Conservation (phyloP, 2,113 vertebrate genomes). For the Pseudorasbora parva region DNA sequence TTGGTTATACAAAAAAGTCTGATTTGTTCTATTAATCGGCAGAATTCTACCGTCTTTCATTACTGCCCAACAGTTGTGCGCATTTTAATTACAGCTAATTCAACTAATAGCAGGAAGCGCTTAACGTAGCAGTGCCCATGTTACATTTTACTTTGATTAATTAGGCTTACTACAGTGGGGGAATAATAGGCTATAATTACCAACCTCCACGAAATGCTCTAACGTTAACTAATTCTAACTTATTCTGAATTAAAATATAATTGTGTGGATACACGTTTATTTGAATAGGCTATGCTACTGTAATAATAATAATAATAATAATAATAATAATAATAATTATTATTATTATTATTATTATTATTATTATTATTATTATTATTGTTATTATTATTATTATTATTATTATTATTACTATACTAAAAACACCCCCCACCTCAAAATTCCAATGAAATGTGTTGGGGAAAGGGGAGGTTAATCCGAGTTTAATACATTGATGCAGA, state of each 20-base stretch:
- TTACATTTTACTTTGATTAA: neutral
- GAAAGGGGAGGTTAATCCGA: constrained; percentile 95
- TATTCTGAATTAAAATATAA: neutral
- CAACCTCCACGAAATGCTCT: neutral
- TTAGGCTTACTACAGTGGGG: neutral
- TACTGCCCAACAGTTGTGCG: neutral
- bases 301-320: neutral
- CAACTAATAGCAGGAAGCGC: neutral
- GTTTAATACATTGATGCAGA: constrained; percentile 93
- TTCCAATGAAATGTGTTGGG: constrained; percentile 86
- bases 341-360: no score
- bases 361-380: neutral
- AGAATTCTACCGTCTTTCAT: constrained; percentile 6
- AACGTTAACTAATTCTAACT: neutral
- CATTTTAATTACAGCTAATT: neutral
- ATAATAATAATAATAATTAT: no score
- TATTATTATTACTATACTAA: neutral
- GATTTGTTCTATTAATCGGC: neutral
- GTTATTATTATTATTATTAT: neutral
- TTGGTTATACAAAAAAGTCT: constrained; percentile 22
- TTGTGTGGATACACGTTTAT: neutral
- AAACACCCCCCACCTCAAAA: constrained; percentile 62
- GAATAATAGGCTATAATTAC: neutral
- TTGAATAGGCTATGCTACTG: neutral
- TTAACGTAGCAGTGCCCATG: neutral